Conservation (phyloP, 2,113 vertebrate genomes). For the Delphinapterus leucas region DNA sequence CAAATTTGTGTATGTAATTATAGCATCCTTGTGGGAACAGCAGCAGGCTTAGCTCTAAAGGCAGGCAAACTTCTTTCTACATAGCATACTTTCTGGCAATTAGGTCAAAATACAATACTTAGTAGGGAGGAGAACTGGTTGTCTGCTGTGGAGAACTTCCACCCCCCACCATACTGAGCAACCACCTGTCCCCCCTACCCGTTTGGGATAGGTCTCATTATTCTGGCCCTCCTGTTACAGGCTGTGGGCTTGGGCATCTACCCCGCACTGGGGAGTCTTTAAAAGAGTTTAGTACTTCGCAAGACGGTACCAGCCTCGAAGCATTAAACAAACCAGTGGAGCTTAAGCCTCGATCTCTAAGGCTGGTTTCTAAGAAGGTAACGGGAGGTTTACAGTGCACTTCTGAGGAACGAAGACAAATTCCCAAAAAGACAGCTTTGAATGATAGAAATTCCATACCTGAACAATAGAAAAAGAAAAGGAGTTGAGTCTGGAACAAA, state of each 20-base stretch:
- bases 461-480: not conserved
- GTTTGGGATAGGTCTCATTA: not conserved
- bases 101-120: not conserved
- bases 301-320: not conserved
- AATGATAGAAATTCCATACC: not conserved
- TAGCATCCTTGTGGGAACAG: not conserved
- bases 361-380: not conserved
- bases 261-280: not conserved
- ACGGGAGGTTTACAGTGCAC: not conserved
- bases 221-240: not conserved
- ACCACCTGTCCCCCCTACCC: not conserved
- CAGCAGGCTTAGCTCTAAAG: not conserved
- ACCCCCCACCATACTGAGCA: not conserved
- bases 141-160: not conserved
- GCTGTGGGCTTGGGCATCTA: not conserved
- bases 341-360: not conserved
- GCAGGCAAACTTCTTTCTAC: not conserved
- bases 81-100: not conserved
- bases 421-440: not conserved
- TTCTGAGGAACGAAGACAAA: constrained; percentile 19
- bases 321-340: not conserved
- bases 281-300: not conserved
- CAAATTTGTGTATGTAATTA: not conserved
- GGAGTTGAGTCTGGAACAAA: not conserved
- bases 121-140: not conserved